These are phyloP conservation scores for Seira musarum DNA, from an alignment of 2,888 invertebrate species.

Conservation along the genomic window DNA sequence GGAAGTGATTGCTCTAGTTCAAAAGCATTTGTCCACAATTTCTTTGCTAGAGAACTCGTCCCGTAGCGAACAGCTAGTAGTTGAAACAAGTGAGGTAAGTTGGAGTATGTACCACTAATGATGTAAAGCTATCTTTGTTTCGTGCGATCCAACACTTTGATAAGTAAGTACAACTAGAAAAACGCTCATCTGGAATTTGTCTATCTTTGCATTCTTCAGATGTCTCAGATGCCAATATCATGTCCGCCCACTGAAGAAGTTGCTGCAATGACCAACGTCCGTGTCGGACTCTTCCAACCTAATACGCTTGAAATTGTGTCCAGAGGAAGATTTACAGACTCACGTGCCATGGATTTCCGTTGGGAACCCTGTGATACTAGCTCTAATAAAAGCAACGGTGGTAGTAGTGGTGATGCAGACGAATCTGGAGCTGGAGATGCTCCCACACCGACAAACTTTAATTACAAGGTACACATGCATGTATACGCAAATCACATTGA, in stretches of 20 bases:
- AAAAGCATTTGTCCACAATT: slow-evolving; percentile 59
- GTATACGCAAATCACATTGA: neutral
- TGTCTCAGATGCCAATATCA: slow-evolving; percentile 53
- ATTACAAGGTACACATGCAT: slow-evolving; percentile 37
- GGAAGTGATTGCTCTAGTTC: slow-evolving; percentile 59
- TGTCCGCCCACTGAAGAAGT: slow-evolving; percentile 62
- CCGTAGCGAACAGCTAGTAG: slow-evolving; percentile 57
- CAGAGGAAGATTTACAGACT: slow-evolving; percentile 47
- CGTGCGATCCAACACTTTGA: too few relatives aligned
- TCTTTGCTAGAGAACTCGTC: slow-evolving; percentile 59
- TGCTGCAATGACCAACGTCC: slow-evolving; percentile 57
- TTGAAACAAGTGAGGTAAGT: slow-evolving; percentile 55
- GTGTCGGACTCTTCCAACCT: slow-evolving; percentile 57
- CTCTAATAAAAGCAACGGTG: slow-evolving; percentile 24
- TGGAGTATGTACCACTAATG: too few relatives aligned
- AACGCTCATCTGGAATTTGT: neutral
- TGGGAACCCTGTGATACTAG: slow-evolving; percentile 58
- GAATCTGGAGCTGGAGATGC: slow-evolving; percentile 8
- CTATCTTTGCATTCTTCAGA: slow-evolving; percentile 23
- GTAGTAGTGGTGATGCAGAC: slow-evolving; percentile 20
- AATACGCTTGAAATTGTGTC: slow-evolving; percentile 62
- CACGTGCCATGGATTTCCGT: slow-evolving; percentile 60
- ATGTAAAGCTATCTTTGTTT: too few relatives aligned
- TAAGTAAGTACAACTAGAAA: too few relatives aligned
- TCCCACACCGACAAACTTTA: slow-evolving; percentile 24